These are phyloP conservation scores for Machimus atricapillus DNA, from an alignment of 2,888 invertebrate species.

Conservation along the genomic window DNA sequence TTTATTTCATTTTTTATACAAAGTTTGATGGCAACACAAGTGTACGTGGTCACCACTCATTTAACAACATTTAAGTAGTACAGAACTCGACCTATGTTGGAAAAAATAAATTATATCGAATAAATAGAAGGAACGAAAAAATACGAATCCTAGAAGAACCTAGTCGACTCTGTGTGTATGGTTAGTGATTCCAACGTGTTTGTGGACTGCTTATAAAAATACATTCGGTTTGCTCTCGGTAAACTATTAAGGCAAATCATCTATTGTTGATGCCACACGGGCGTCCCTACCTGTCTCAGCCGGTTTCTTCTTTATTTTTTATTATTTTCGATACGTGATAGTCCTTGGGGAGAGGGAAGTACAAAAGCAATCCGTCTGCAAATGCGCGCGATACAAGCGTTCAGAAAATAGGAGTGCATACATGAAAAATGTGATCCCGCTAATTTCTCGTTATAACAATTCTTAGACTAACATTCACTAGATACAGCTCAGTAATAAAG, in stretches of 20 bases:
- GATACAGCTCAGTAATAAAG: conserved; percentile 16
- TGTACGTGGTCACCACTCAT: not conserved
- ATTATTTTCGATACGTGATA: not conserved
- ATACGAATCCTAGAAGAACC: not conserved
- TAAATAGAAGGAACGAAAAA: conserved; percentile 12
- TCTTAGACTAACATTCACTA: conserved; percentile 31
- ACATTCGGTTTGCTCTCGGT: conserved; percentile 25
- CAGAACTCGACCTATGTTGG: not conserved
- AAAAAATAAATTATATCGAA: conserved; percentile 21
- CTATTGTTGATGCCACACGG: conserved; percentile 1
- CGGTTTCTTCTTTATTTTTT: not conserved
- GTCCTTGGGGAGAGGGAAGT: not conserved
- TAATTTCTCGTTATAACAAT: conserved; percentile 17
- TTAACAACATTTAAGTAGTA: conserved; percentile 19
- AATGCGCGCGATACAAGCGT: conserved; percentile 16
- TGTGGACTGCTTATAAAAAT: conserved; percentile 35
- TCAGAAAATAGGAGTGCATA: conserved; percentile 11
- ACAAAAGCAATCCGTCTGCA: not conserved
- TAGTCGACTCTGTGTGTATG: not conserved
- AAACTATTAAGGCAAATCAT: conserved; percentile 35
- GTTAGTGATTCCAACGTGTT: not conserved
- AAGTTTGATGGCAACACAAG: conserved; percentile 11
- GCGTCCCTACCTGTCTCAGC: not conserved
- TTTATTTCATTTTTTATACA: conserved; percentile 9
- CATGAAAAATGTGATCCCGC: conserved; percentile 28